Conservation (phyloP, 2,888 invertebrate genomes). For the Metalampra italica region DNA sequence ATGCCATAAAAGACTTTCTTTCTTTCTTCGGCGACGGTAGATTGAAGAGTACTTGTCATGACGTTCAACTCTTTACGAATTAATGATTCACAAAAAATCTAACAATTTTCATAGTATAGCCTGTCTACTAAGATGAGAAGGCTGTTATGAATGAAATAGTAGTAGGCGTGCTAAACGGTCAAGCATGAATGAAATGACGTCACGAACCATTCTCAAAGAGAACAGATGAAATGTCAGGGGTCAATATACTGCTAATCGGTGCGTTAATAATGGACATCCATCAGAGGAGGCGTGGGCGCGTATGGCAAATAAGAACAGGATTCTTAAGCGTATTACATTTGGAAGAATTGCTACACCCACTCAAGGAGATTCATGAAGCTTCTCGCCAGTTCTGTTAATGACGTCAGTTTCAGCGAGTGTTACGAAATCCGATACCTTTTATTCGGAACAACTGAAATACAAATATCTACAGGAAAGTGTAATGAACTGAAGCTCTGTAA, state of each 20-base stretch:
- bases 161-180: conserved; percentile 6
- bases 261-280: not conserved
- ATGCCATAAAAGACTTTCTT: too few species aligned
- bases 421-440: not conserved
- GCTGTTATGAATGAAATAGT: conserved; percentile 4
- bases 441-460: too few species aligned
- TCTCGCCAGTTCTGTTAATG: not conserved
- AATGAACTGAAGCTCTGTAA: too few species aligned
- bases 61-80: not conserved
- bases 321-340: not conserved
- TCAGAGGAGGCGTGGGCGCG: not conserved
- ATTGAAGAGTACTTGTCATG: not conserved
- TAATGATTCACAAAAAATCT: not conserved
- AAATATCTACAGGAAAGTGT: too few species aligned
- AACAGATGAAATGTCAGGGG: conserved; percentile 8
- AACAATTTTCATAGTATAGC: not conserved
- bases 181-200: conserved; percentile 12
- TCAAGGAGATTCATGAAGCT: not conserved
- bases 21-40: too few species aligned
- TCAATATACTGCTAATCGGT: conserved; percentile 4
- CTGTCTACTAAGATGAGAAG: not conserved
- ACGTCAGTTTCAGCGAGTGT: not conserved
- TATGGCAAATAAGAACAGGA: not conserved
- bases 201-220: not conserved
- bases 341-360: not conserved